Base-by-base conservation (phyloP, 2,888 invertebrate species). In the Meiosimyza decipiens region DNA sequence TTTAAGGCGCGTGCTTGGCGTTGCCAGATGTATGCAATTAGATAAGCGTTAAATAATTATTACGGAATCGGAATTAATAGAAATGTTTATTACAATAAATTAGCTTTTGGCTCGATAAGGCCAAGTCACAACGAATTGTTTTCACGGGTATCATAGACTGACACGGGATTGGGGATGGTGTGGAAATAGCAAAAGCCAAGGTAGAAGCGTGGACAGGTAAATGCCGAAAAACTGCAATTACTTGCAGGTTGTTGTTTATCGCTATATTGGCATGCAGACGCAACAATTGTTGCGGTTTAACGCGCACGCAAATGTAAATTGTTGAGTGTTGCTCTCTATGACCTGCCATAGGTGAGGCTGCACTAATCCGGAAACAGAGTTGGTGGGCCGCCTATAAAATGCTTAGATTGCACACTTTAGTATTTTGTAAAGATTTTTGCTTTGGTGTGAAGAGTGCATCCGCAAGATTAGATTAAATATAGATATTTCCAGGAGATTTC, bases 61-160 rank as follows among this genome's bases (percentile, higher is more conserved):
- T 79, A 76, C 78, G 78, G 78, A 75, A 74, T 73, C 73, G 75
- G 72, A 81, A 81, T 79, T 81, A 82, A 82, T 81, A 80, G 80
- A 80, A 80, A 80, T 79, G 80, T 82, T 82, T 80, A 82, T 81
- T 82, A 80, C 79, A 79, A 81, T 81, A 81, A 82, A 82, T 82
- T 82, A 81, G 80, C 77, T 73, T 74, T 65, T 69, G 73, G 70
- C 62, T 52, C 55, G 33, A 59, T 59, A 52, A 70, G 60, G 51
- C 54, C 51, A 74, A 68, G 74, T 70, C 62, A 55, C 65, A 63
- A 67, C 40, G 40, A 40, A 40, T 40, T 40, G 40, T 40, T 40
- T 40, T 40, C 40, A 40, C 40, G 40, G 6, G 40, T 40, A 7
- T 40, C 40, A 40, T 49, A 22, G 33, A 49, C 12, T 63, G 47